These are phyloP conservation scores for Falco novaeseelandiae DNA, from an alignment of 2,797 vertebrate genomes.

Conservation along the genomic window DNA sequence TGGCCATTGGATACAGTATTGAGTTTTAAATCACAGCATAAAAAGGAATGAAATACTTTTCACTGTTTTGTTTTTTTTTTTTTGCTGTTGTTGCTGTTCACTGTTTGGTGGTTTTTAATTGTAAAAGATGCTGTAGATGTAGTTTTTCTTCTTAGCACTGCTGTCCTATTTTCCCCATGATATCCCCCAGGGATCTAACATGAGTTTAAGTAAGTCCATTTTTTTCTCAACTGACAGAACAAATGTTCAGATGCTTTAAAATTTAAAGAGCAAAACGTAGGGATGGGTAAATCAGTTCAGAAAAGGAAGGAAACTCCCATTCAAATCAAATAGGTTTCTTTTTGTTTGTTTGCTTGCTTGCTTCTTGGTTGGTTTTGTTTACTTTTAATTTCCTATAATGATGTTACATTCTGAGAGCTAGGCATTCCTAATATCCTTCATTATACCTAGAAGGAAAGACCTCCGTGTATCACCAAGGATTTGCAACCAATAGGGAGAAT, in stretches of 20 bases:
- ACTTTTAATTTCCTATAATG: background rate
- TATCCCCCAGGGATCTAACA: slow-evolving; percentile 50
- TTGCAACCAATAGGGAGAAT: background rate
- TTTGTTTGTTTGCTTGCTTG: background rate
- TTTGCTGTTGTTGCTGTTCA: background rate
- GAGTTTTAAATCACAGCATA: background rate
- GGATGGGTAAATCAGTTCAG: background rate
- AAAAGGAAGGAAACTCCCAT: background rate
- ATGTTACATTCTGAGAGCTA: background rate
- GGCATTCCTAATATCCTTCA: background rate
- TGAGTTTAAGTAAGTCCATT: slow-evolving; percentile 70
- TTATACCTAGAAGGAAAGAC: background rate
- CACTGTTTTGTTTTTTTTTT: too few relatives aligned
- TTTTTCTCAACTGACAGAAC: slow-evolving; percentile 61
- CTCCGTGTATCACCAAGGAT: background rate
- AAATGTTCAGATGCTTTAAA: slow-evolving; percentile 71
- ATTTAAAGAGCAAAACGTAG: slow-evolving; percentile 63
- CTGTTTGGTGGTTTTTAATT: slow-evolving; percentile 45
- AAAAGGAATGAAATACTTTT: background rate
- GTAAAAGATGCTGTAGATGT: slow-evolving; percentile 52
- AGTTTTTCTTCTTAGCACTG: slow-evolving; percentile 33
- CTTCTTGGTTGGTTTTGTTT: background rate
- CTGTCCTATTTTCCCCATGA: slow-evolving; percentile 68
- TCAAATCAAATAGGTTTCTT: background rate
- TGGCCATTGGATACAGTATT: background rate